These are phyloP conservation scores for Echeneis naucrates DNA, from an alignment of 2,797 vertebrate genomes.

Conservation along the genomic window DNA sequence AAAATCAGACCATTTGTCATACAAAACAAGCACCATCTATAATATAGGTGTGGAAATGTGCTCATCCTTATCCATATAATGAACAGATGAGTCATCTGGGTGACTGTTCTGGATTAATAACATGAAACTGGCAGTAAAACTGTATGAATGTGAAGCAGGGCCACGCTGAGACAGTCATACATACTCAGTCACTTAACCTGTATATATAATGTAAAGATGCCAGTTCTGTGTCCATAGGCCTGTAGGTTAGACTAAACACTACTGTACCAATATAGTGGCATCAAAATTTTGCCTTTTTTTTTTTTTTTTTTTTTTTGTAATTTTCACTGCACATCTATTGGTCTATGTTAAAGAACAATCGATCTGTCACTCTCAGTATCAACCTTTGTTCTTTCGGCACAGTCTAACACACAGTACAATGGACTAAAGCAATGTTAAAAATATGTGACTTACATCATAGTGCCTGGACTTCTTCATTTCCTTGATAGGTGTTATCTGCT, in stretches of 20 bases:
- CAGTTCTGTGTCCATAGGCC: background rate
- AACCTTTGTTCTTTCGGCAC: background rate
- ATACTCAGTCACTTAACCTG: background rate
- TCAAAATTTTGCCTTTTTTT: no score
- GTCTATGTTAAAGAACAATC: no score
- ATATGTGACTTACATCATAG: slow-evolving; percentile 88
- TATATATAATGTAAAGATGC: background rate
- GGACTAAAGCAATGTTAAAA: background rate
- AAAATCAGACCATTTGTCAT: background rate
- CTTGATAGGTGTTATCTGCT: slow-evolving; percentile 76
- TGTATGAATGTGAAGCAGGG: slow-evolving; percentile 29
- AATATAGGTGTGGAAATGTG: background rate
- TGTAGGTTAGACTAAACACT: slow-evolving; percentile 40
- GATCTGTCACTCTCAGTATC: background rate
- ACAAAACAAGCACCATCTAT: background rate
- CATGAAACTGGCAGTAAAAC: slow-evolving; percentile 20
- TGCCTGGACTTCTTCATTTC: slow-evolving; percentile 87
- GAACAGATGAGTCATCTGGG: background rate
- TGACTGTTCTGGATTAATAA: slow-evolving; percentile 2
- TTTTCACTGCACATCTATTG: background rate
- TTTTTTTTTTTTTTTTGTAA: background rate
- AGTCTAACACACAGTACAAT: slow-evolving; percentile 38
- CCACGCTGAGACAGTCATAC: slow-evolving; percentile 27
- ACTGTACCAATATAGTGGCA: background rate
- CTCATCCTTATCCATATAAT: no score